Percentiles rank a stretch among this genome's conserved stretches.
Conservation (phyloP, 2,797 vertebrate species). For the Chelidonichthys spinosus region DNA sequence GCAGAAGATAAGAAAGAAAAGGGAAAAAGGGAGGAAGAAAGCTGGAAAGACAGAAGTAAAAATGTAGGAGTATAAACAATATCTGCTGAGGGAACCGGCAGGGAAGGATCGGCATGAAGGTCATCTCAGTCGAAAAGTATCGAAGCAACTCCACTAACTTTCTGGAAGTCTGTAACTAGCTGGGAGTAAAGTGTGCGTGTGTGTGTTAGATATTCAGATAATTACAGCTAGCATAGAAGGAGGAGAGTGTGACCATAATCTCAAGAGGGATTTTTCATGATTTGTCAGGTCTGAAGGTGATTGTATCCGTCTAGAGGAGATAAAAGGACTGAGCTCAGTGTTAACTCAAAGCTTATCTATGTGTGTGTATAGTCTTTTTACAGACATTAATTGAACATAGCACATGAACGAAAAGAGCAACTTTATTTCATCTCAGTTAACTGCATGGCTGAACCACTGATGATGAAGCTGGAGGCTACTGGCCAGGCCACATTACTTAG, state of each 20-base stretch:
- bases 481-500: background rate
- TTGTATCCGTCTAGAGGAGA: conserved; percentile 4
- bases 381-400: background rate
- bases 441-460: background rate
- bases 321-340: conserved; percentile 11
- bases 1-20: conserved; percentile 3
- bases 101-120: background rate
- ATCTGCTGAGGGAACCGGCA: conserved; percentile 15
- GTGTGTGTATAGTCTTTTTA: background rate
- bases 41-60: background rate
- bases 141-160: background rate
- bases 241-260: background rate
- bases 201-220: background rate
- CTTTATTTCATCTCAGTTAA: conserved; percentile 4
- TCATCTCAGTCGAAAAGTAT: conserved; percentile 12
- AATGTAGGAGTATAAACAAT: conserved; percentile 1
- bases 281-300: background rate
- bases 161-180: background rate
- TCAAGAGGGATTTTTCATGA: background rate
- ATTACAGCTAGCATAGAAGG: background rate
- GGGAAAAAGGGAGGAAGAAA: background rate
- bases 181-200: background rate
- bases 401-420: background rate
- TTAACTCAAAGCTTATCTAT: conserved; percentile 3
- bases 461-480: background rate